Conservation (phyloP, 2,888 invertebrate species). For the Fragum whitleyi region DNA sequence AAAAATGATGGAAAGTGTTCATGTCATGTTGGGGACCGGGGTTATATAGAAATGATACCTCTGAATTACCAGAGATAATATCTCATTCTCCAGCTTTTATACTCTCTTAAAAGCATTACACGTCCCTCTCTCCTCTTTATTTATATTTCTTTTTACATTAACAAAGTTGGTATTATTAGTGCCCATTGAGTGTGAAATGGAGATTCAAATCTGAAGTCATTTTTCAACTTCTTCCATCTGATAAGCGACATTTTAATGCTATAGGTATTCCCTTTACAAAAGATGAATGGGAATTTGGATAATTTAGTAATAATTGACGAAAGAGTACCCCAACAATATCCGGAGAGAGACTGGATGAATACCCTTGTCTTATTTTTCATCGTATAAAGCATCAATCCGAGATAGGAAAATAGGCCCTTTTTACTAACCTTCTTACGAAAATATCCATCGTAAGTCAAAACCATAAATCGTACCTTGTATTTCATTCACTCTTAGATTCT, state of each 20-base stretch:
- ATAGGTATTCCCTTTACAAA: constrained; percentile 47
- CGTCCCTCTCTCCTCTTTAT: constrained; percentile 46
- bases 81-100: constrained; percentile 64
- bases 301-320: constrained; percentile 43
- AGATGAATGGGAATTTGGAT: constrained; percentile 58
- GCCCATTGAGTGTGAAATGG: constrained; percentile 59
- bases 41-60: constrained; percentile 41
- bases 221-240: constrained; percentile 53
- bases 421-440: no score
- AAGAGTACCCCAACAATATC: constrained; percentile 7
- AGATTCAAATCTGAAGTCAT: constrained; percentile 59
- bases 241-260: constrained; percentile 58
- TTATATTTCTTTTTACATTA: constrained; percentile 53
- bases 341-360: neutral
- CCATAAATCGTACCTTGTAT: no score
- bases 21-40: neutral
- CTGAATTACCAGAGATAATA: constrained; percentile 56
- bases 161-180: constrained; percentile 61
- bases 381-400: no score
- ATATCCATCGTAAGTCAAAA: no score
- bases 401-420: no score
- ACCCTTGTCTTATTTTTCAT: no score
- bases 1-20: neutral
- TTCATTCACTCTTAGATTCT: no score
- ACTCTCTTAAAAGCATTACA: constrained; percentile 66